phyloP scores from a whole-genome alignment of 53 echinoderm and acorn worm species.

The Holothuria leucospilota region DNA sequence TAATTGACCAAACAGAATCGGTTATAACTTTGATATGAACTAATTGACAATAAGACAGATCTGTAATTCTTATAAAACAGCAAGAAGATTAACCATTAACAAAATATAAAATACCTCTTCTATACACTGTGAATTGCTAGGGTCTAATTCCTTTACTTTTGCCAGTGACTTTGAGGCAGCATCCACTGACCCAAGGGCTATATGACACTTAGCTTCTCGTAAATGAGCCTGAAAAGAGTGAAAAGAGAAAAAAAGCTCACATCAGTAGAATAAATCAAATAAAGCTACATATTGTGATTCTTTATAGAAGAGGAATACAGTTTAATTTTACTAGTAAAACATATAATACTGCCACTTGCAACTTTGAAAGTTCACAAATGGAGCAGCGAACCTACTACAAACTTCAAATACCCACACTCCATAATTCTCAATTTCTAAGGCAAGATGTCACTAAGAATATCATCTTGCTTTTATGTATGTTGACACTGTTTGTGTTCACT shows the following conservation, averaged over 20 bases:
- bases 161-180: slow-evolving; percentile 81
- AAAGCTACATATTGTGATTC: not conserved
- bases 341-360: too few species aligned
- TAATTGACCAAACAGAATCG: too few species aligned
- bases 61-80: not conserved
- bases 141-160: slow-evolving; percentile 73
- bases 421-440: too few species aligned
- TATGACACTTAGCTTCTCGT: slow-evolving; percentile 93
- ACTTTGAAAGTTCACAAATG: too few species aligned
- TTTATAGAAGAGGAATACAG: too few species aligned
- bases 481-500: too few species aligned
- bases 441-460: too few species aligned
- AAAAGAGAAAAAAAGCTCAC: not conserved
- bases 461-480: too few species aligned
- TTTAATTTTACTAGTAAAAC: too few species aligned
- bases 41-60: not conserved
- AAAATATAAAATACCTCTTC: slow-evolving; percentile 62
- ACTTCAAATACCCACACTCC: too few species aligned
- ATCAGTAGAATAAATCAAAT: not conserved
- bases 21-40: too few species aligned
- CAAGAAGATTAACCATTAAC: not conserved
- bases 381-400: too few species aligned
- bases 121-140: slow-evolving; percentile 79
- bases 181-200: slow-evolving; percentile 85
- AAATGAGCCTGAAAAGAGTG: slow-evolving; percentile 70